phyloP scores from a whole-genome alignment of 2,797 vertebrate genomes.

The Notamacropus eugenii region DNA sequence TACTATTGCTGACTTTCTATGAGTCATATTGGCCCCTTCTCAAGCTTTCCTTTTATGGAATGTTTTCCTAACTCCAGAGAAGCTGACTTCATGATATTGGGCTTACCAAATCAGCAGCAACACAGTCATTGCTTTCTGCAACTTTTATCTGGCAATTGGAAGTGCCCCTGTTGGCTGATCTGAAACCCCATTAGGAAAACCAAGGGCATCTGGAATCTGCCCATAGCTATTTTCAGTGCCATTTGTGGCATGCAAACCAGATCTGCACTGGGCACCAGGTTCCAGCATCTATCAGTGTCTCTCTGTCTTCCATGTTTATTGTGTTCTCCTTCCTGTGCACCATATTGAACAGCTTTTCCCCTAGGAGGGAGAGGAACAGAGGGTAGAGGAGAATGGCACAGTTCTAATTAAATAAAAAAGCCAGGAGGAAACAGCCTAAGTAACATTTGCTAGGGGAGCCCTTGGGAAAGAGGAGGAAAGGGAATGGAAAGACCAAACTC shows the following conservation, averaged over 20 bases:
- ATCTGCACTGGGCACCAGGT: constrained; percentile 22
- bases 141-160: constrained; percentile 21
- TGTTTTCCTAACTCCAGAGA: constrained; percentile 23
- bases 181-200: not conserved
- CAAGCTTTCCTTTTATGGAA: constrained; percentile 22
- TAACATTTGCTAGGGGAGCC: constrained; percentile 63
- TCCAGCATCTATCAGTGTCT: constrained; percentile 57
- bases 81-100: constrained; percentile 23
- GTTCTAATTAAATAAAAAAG: constrained; percentile 75
- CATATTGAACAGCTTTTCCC: constrained; percentile 59
- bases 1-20: constrained; percentile 35
- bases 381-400: not conserved
- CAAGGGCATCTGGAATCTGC: constrained; percentile 3
- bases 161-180: constrained; percentile 11
- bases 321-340: constrained; percentile 35
- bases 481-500: constrained; percentile 36
- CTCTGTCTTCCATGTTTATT: constrained; percentile 53
- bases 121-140: constrained; percentile 1
- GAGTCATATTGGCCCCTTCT: constrained; percentile 18
- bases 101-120: constrained; percentile 48
- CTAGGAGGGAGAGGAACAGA: not conserved
- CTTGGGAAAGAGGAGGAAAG: constrained; percentile 1
- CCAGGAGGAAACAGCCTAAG: constrained; percentile 61
- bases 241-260: constrained; percentile 49
- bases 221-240: constrained; percentile 52